phyloP scores from a whole-genome alignment of 2,888 invertebrate genomes.

The Drosophila recens region DNA sequence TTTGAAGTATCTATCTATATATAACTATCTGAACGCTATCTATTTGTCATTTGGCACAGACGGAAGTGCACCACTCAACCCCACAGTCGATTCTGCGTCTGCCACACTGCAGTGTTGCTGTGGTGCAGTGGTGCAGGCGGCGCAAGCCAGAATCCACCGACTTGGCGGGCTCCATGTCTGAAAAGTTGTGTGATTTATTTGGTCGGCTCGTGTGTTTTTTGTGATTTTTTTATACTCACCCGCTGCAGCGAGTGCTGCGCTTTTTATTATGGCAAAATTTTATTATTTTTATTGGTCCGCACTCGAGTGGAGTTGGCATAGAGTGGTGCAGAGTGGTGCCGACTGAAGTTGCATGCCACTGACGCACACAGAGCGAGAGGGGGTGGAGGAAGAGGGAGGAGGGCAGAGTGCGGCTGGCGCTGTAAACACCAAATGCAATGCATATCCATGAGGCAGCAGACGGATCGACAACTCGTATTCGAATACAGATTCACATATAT shows the following conservation, averaged over 20 bases:
- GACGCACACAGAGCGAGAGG: conserved; percentile 42
- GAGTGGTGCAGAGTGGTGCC: conserved; percentile 40
- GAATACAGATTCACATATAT: conserved; percentile 16
- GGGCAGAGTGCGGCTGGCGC: conserved; percentile 28
- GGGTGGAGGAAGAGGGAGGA: neutral
- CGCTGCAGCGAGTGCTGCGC: conserved; percentile 62
- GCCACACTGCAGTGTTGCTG: conserved; percentile 18
- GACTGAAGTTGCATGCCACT: conserved; percentile 58
- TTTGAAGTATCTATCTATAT: too few species aligned
- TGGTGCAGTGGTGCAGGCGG: neutral
- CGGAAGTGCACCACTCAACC: neutral
- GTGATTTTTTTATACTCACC: conserved; percentile 33
- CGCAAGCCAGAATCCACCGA: conserved; percentile 21
- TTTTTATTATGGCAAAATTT: conserved; percentile 74
- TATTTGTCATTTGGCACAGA: conserved; percentile 35
- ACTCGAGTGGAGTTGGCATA: conserved; percentile 68
- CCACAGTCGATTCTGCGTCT: conserved; percentile 31
- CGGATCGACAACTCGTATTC: conserved; percentile 49
- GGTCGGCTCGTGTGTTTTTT: conserved; percentile 57
- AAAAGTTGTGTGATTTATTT: conserved; percentile 78
- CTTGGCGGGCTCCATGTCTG: conserved; percentile 70
- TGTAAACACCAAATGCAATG: conserved; percentile 59
- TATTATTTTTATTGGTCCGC: conserved; percentile 75
- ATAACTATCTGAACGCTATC: neutral
- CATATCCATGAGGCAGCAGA: conserved; percentile 59